Evolutionary conservation across 2,888 invertebrate species (phyloP), one percentile per base, ranked within the genome.

Genomic region (Adelphocoris suturalis): DNA sequence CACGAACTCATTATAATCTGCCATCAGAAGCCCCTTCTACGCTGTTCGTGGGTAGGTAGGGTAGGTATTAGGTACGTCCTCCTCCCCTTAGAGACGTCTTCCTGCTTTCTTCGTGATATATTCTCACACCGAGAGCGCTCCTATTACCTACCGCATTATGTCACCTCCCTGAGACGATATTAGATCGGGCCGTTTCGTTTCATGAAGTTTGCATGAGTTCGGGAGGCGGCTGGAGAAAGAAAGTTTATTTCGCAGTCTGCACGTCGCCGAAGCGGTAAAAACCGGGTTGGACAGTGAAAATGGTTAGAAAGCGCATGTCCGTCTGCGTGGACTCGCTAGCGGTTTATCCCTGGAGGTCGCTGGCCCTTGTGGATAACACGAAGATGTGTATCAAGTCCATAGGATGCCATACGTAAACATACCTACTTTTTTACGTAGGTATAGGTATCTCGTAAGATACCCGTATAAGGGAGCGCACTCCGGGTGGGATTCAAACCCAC

Each of bases 201-300:
- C 68, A 68, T 68, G 68, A 78, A 37, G 46, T 78, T 78, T 78
- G 78, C 78, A 78, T 78, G 78, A 78, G 46, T 78, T 78, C 78
- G 78, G 78, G 78, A 37, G 19, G 61, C 19, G 76, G 46, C 28
- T n/a, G 27, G 14, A 37, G 46, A 78, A 75, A 46, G 78, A 78
- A 78, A 78, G 78, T 78, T 1, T 19, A 16, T 13, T 47, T 46
- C 78, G 37, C 16, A 46, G 28, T 37, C 46, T 78, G 19, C 16
- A 46, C 19, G 16, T 46, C 37, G 46, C 16, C 47, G 46, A 16
- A 47, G 78, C 78, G 37, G 78, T 78, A 78, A 78, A 78, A 46
- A 47, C 78, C 78, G 78, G 78, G 78, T 47, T 46, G 78, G 78
- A 78, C 78, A 78, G 78, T 46, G 78, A 78, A 78, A 78, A 78